Evolutionary conservation across 2,797 vertebrate genomes (phyloP), one percentile per base, ranked within the genome.

Genomic region (Propithecus perrieri): DNA sequence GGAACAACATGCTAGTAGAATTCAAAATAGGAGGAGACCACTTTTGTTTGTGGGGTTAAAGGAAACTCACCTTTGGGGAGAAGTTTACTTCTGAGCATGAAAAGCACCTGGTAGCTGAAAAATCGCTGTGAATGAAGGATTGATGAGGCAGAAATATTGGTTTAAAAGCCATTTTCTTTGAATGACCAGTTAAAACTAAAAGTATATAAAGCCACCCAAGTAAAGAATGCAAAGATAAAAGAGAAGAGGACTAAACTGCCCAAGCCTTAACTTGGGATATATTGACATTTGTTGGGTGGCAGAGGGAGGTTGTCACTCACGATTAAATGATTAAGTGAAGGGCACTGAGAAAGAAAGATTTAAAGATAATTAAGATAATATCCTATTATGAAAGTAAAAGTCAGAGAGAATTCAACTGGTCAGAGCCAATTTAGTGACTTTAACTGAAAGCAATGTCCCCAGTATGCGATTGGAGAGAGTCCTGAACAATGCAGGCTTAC

Each of bases 131-230:
- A 84, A 46, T 41, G 20, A 94, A 59, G 59, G 50, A 74, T 17
- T 7, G 14, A 72, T 87, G 33, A 67, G 61, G 38, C 50, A 91
- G 74, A 95, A 93, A 94, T 81, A 69, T 8, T 71, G 15, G 90
- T 79, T 95, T 83, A 85, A 89, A 91, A 87, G 53, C 12, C n/a
- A 57, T 30, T 95, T 93, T 13, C 87, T 93, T 71, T 83, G 67
- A 81, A 61, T 94, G 79, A 67, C 65, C n/a, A 50, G 11, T 80
- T 85, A 74, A 84, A 95, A 50, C 43, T 65, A 28, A 33, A 95
- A 89, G 41, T 43, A 11, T 71, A 69, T 59, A 71, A 94, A 95
- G 65, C 33, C 43, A 79, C 9, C n/a, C 26, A 33, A 67, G 57
- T 65, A 50, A 91, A 87, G 2, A 91, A 26, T 22, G 65, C 24